Base-by-base conservation (phyloP, 2,888 invertebrate genomes). In the Lamellibrachia columna region DNA sequence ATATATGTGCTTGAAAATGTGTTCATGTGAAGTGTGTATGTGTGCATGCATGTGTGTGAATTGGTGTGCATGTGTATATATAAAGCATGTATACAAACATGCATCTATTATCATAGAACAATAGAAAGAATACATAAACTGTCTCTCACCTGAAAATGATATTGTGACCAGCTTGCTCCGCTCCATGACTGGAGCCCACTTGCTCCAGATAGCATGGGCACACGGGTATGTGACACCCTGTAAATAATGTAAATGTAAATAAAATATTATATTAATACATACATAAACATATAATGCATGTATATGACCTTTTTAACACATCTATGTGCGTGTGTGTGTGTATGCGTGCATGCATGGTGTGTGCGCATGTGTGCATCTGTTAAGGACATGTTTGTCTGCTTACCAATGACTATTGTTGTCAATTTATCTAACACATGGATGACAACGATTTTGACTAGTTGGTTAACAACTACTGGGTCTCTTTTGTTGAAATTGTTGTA, bases 141-240 rank as follows among this genome's bases (percentile, higher is more conserved):
- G 75, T 75, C 22, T 15, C 75, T 75, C 75, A 96, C 97, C 97
- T 92, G 96, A 95, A 93, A 96, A 96, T 58, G 96, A 96, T 93
- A 96, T 94, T 90, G 96, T 96, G 53, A 96, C 95, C 52, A 96
- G 94, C 93, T 93, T 95, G 52, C 96, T 96, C 92, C 95, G 95
- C 93, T 96, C 96, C 91, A 95, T 93, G 0, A 96, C 96, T 53
- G 96, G 96, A 4, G 96, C 96, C 96, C 96, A 96, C 93, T 96
- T 96, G 1, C 95, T 94, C 96, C 96, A 96, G n/a, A 96, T 94
- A 9, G 96, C 95, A 94, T 96, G 96, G 92, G 96, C 96, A 52
- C 96, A 95, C 53, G 96, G 96, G 93, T 96, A 96, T 0, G 96
- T 96, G 28, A 96, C 96, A 53, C 96, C 96, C 96, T 96, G 94